A percentile compares a stretch with the other conserved stretches of the same genome.
These are phyloP conservation scores for Pseudorhiza aurosa DNA, from an alignment of 30 jellyfish, hydroid and myxozoan species.

Conservation along the genomic window DNA sequence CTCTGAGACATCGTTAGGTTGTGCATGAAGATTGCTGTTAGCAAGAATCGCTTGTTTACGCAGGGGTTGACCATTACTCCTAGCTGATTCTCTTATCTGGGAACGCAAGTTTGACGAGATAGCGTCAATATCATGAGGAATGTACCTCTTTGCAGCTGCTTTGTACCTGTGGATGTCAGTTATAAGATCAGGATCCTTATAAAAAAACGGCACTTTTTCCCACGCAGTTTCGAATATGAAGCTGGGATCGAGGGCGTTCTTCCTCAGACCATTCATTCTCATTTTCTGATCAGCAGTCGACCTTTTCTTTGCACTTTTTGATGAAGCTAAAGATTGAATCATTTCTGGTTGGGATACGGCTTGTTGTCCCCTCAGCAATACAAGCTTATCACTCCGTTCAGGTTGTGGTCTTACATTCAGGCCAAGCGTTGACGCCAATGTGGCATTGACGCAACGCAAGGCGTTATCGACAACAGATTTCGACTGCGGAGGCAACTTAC, in stretches of 20 bases:
- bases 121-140: not conserved
- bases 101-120: not conserved
- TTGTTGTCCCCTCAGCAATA: slow-evolving; percentile 36
- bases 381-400: not conserved
- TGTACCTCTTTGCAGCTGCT: not conserved
- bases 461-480: too few species aligned
- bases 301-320: not conserved
- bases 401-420: slow-evolving; percentile 13
- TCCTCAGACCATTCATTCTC: not conserved
- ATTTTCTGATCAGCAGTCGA: not conserved
- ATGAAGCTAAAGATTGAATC: slow-evolving; percentile 19
- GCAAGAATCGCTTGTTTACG: too few species aligned
- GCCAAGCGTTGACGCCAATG: too few species aligned
- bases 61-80: too few species aligned
- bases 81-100: not conserved
- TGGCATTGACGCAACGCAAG: too few species aligned
- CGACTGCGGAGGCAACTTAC: too few species aligned
- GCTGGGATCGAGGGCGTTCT: too few species aligned
- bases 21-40: too few species aligned
- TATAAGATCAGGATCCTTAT: too few species aligned
- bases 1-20: too few species aligned
- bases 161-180: not conserved
- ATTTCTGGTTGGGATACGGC: slow-evolving; percentile 43
- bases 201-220: too few species aligned
- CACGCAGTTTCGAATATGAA: too few species aligned